Percentiles rank a stretch among this genome's conserved stretches.
Conservation (phyloP, 2,888 invertebrate species). For the Pherbina coryleti region DNA sequence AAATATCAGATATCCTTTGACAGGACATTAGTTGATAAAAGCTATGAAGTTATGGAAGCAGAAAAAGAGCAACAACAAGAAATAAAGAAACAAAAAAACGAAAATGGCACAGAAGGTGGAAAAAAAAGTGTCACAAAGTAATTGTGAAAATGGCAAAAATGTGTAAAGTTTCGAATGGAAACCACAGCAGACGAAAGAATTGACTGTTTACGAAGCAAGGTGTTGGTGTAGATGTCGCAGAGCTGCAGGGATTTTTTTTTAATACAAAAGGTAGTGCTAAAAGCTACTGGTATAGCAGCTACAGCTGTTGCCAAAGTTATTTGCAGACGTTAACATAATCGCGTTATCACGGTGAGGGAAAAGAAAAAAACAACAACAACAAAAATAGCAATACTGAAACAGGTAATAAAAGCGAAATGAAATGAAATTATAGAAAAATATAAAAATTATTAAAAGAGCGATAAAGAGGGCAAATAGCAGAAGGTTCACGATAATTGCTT, state of each 20-base stretch:
- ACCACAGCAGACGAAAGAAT: not conserved
- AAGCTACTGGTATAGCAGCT: not conserved
- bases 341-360: not conserved
- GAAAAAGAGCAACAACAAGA: not conserved
- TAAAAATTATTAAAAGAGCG: not conserved
- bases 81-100: not conserved
- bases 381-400: not conserved
- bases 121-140: constrained; percentile 7
- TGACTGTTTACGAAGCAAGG: not conserved
- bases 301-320: constrained; percentile 4
- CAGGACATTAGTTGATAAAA: constrained; percentile 27
- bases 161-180: not conserved
- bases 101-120: not conserved
- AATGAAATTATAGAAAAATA: constrained; percentile 3
- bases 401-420: constrained; percentile 4
- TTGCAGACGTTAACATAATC: constrained; percentile 1
- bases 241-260: too few species aligned
- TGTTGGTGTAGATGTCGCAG: not conserved
- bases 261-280: not conserved
- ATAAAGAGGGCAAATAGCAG: too few species aligned
- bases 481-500: too few species aligned
- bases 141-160: not conserved
- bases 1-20: constrained; percentile 27
- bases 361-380: too few species aligned
- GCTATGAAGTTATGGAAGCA: not conserved